Evolutionary conservation across 2,113 vertebrate species (phyloP).

Genomic region (Heterocephalus glaber): DNA sequence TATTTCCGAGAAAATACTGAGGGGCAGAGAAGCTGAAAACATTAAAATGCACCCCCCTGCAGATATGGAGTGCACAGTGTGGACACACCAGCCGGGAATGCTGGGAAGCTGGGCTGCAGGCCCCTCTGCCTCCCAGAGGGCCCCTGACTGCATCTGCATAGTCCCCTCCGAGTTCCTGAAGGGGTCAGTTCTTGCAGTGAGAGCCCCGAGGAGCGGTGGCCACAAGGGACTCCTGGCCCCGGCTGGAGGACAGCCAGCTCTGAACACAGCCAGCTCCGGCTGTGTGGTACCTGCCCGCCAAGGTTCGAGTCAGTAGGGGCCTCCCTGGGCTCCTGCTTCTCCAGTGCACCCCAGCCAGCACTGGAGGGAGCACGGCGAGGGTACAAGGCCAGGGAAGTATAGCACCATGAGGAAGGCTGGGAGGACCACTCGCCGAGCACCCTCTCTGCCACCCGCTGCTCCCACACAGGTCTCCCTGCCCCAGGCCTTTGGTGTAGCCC

Average conservation of each 20-base stretch:
- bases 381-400: background rate
- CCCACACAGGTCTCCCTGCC: background rate
- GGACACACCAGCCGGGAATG: background rate
- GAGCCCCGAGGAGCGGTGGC: background rate
- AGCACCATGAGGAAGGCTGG: too few species aligned
- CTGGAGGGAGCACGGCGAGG: background rate
- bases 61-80: fast-evolving
- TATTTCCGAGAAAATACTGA: constrained; percentile 34
- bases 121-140: background rate
- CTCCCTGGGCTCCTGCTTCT: background rate
- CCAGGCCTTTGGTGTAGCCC: background rate
- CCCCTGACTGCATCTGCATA: background rate
- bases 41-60: background rate
- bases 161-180: background rate
- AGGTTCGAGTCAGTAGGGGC: background rate
- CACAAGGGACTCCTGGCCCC: background rate
- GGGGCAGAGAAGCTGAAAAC: constrained; percentile 14
- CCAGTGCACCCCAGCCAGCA: background rate
- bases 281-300: background rate
- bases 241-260: background rate
- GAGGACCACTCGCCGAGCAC: background rate
- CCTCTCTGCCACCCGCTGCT: too few species aligned
- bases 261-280: too few species aligned
- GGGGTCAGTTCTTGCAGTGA: background rate
- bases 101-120: background rate